phyloP scores from a whole-genome alignment of 2,113 vertebrate species.

The Mormoops blainvillei region DNA sequence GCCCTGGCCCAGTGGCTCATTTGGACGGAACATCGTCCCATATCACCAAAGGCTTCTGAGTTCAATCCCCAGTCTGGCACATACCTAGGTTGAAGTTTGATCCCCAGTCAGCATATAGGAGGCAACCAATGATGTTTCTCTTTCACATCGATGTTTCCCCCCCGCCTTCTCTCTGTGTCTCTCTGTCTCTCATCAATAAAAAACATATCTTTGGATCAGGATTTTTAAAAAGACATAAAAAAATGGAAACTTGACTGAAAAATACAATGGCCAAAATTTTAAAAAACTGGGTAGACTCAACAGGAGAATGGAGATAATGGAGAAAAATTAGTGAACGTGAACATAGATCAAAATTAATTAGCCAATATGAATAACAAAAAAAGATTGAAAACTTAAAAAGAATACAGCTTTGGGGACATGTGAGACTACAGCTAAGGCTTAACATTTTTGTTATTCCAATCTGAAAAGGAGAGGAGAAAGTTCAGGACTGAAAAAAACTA shows the following conservation, averaged over 20 bases:
- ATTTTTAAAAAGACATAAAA: not conserved
- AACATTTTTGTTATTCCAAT: not conserved
- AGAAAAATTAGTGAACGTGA: not conserved
- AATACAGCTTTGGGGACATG: not conserved
- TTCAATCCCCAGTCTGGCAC: no score
- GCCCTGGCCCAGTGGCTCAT: no score
- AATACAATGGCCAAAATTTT: not conserved
- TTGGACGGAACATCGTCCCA: no score
- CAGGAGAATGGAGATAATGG: not conserved
- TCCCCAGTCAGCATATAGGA: no score
- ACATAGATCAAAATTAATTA: not conserved
- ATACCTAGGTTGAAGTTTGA: no score
- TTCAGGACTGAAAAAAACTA: not conserved
- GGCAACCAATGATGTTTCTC: no score
- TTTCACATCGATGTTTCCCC: no score
- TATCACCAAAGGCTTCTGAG: no score
- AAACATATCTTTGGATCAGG: no score
- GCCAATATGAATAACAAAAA: not conserved
- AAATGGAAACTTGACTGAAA: not conserved
- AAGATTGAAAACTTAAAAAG: not conserved
- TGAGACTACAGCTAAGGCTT: not conserved
- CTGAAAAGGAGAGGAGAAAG: not conserved
- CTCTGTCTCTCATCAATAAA: no score
- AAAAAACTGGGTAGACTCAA: not conserved
- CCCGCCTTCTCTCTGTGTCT: no score